Conservation (phyloP, 2,113 vertebrate genomes). For the Microtus pennsylvanicus region DNA sequence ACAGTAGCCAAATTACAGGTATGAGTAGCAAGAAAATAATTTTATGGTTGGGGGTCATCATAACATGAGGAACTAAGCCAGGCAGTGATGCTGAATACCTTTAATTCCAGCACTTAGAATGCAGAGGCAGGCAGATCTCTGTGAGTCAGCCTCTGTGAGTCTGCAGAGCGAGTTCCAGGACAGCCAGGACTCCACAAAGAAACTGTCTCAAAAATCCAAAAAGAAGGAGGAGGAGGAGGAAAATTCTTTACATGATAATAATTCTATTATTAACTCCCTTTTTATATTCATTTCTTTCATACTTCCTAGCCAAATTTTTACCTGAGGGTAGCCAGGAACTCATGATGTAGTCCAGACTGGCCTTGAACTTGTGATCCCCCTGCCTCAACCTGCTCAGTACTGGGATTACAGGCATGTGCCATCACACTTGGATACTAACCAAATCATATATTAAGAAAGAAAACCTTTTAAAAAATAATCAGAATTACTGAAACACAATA, state of each 20-base stretch:
- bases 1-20: background rate
- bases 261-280: background rate
- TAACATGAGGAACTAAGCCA: background rate
- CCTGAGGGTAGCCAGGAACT: background rate
- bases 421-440: background rate
- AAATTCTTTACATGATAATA: background rate
- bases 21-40: background rate
- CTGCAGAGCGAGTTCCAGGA: background rate
- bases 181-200: background rate
- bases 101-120: background rate
- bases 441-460: background rate
- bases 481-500: slow-evolving; percentile 34
- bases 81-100: background rate
- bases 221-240: background rate
- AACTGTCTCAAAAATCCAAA: background rate
- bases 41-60: background rate
- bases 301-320: background rate
- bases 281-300: background rate
- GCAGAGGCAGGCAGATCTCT: background rate
- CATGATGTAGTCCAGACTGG: background rate
- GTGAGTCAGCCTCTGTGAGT: background rate
- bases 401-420: background rate
- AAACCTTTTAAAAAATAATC: background rate
- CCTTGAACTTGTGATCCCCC: background rate
- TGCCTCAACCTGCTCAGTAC: background rate